Evolutionary conservation across 2,113 vertebrate genomes (phyloP).

Genomic region (Oceanodroma tethys): DNA sequence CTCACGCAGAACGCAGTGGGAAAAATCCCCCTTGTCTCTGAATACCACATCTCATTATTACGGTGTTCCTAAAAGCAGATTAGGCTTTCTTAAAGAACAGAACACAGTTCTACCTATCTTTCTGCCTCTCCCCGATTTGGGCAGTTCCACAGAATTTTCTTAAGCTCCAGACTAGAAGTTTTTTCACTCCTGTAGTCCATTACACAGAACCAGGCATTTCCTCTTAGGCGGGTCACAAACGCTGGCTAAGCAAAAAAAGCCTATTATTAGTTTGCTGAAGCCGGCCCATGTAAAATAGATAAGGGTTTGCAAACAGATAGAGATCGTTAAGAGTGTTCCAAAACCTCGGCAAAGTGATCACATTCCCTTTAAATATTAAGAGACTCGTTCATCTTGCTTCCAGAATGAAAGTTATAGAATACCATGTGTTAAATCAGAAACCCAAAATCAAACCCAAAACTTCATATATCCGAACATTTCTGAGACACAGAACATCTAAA

Average conservation of each 20-base stretch:
- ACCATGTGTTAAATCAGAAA: not conserved
- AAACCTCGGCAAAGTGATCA: not conserved
- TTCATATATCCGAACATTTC: not conserved
- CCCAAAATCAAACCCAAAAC: not conserved
- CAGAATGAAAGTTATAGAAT: not conserved
- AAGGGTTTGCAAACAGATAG: not conserved
- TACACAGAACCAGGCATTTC: not conserved
- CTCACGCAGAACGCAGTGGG: not conserved
- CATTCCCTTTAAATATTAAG: not conserved
- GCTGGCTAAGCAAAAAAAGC: not conserved
- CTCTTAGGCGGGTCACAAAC: not conserved
- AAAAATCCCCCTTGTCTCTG: not conserved
- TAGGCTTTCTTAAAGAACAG: not conserved
- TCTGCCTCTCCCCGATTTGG: not conserved
- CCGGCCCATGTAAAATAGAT: not conserved
- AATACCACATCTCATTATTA: not conserved
- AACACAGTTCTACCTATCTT: not conserved
- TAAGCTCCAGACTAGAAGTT: not conserved
- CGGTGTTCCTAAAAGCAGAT: not conserved
- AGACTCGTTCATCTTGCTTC: not conserved
- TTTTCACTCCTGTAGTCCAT: not conserved
- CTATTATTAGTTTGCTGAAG: not conserved
- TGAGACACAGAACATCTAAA: not conserved
- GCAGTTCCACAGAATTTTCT: not conserved
- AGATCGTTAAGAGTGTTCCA: not conserved